Evolutionary conservation across 2,113 vertebrate species (phyloP).

Genomic region (Passer montanus): DNA sequence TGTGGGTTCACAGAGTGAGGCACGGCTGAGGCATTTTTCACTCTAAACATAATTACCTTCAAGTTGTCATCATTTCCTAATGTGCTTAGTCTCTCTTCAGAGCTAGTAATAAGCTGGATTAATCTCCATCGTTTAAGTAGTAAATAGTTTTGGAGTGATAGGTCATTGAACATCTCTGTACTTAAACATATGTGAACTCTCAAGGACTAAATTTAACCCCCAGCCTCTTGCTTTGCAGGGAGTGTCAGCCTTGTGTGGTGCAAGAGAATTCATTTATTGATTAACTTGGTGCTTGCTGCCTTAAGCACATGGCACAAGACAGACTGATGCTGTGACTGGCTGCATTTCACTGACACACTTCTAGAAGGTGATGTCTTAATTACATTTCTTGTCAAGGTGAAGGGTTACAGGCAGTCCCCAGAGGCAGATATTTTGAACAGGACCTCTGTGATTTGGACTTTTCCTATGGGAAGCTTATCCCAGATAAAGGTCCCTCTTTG

Average conservation of each 20-base stretch:
- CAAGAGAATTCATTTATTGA: neutral
- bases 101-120: neutral
- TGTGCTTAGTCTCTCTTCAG: neutral
- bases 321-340: neutral
- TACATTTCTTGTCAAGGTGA: neutral
- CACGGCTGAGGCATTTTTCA: neutral
- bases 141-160: neutral
- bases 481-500: neutral
- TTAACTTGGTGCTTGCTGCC: neutral
- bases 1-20: neutral
- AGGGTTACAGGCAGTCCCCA: neutral
- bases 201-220: neutral
- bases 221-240: neutral
- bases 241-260: neutral
- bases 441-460: neutral
- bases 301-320: neutral
- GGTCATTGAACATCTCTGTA: neutral
- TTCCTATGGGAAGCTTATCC: neutral
- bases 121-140: neutral
- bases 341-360: neutral
- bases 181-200: neutral
- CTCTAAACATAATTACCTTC: constrained; percentile 13
- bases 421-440: neutral
- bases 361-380: neutral
- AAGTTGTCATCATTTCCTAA: neutral